Percentiles rank a stretch among this genome's conserved stretches.
Evolutionary conservation across 2,797 vertebrate species (phyloP).

Genomic region (Myotis pilosus): DNA sequence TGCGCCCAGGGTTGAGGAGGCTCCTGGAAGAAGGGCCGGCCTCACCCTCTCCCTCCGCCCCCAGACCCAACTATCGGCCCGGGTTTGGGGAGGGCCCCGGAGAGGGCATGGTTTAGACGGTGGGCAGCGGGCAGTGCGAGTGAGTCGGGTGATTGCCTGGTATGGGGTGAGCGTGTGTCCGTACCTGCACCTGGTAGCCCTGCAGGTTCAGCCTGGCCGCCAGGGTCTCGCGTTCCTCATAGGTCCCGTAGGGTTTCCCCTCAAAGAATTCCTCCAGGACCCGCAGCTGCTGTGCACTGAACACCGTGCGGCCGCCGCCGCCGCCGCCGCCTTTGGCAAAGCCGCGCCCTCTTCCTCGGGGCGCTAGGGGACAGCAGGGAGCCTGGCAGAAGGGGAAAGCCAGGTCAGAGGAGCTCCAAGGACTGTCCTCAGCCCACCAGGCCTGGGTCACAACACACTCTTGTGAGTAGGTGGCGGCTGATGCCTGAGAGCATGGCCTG

Average conservation of each 20-base stretch:
- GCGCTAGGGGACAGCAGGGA: fast-evolving
- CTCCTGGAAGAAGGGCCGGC: too few relatives aligned
- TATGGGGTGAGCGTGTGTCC: too few relatives aligned
- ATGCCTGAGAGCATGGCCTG: fast-evolving
- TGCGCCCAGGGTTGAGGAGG: too few relatives aligned
- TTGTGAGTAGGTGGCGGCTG: not conserved
- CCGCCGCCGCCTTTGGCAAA: too few relatives aligned
- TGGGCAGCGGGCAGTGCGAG: too few relatives aligned
- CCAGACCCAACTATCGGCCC: too few relatives aligned
- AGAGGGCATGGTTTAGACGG: too few relatives aligned
- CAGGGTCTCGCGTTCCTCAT: not conserved
- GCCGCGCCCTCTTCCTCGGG: fast-evolving
- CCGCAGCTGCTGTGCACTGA: fast-evolving
- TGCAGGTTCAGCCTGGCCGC: fast-evolving
- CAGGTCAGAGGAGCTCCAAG: not conserved
- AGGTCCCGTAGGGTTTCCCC: not conserved
- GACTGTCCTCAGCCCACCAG: not conserved
- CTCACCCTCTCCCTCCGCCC: too few relatives aligned
- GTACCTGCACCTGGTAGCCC: not conserved
- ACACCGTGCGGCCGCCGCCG: not conserved
- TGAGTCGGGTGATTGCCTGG: too few relatives aligned
- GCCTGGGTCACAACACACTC: fast-evolving
- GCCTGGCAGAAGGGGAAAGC: not conserved
- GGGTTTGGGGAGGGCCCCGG: too few relatives aligned
- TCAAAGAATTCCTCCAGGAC: not conserved